Conservation (phyloP, 2,113 vertebrate genomes). For the Bombycilla garrulus region DNA sequence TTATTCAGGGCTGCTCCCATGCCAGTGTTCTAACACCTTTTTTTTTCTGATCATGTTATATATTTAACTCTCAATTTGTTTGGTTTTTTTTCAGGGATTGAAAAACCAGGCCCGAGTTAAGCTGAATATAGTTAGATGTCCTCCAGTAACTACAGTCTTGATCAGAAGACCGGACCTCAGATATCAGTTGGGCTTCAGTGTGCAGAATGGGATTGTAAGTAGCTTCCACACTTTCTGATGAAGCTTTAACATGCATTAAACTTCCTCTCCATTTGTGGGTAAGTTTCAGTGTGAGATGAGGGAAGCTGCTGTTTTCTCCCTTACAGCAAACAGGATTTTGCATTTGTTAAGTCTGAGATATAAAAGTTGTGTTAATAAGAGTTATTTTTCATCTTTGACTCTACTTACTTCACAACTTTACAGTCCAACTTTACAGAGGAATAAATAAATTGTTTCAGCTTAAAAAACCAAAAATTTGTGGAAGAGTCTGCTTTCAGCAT, state of each 20-base stretch:
- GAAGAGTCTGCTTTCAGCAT: not conserved
- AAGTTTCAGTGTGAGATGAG: not conserved
- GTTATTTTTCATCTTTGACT: not conserved
- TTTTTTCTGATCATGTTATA: not conserved
- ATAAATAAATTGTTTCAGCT: not conserved
- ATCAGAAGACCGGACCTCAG: slow-evolving; percentile 93
- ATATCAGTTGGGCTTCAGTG: slow-evolving; percentile 96
- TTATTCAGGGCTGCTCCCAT: not conserved
- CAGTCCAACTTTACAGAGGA: not conserved
- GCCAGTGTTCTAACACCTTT: not conserved
- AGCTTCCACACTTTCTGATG: not conserved
- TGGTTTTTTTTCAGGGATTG: slow-evolving; percentile 78
- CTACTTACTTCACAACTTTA: not conserved
- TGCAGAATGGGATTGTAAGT: slow-evolving; percentile 97
- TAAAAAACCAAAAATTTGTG: not conserved
- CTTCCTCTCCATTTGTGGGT: not conserved
- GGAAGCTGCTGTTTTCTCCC: not conserved
- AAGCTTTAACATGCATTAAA: not conserved
- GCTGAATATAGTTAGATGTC: slow-evolving; percentile 94
- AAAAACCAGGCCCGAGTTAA: slow-evolving; percentile 93
- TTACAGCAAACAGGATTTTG: not conserved
- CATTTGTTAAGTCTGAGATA: not conserved
- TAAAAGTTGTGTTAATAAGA: not conserved
- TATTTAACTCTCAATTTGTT: not conserved
- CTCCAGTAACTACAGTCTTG: slow-evolving; percentile 94